phyloP scores from a whole-genome alignment of 2,888 invertebrate species.

The Cheilosia vernalis region DNA sequence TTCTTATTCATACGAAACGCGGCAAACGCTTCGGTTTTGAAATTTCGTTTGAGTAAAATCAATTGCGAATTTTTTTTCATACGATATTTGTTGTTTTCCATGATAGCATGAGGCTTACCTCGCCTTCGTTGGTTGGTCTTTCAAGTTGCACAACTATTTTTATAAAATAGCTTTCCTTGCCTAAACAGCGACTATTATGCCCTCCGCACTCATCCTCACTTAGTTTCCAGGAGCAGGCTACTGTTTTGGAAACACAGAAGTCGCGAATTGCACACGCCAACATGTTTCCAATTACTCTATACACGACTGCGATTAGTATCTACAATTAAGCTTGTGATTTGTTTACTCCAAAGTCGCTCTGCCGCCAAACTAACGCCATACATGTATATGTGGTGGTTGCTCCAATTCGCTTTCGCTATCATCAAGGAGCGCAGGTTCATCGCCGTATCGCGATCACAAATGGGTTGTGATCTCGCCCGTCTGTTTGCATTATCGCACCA shows the following conservation, averaged over 20 bases:
- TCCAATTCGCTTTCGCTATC: slow-evolving; percentile 75
- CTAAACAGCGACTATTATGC: neutral
- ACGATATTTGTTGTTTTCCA: too few species aligned
- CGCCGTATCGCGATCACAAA: slow-evolving; percentile 69
- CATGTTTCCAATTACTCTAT: slow-evolving; percentile 70
- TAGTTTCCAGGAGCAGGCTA: slow-evolving; percentile 37
- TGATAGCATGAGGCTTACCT: too few species aligned
- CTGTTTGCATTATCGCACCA: slow-evolving; percentile 74
- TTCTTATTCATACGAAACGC: too few species aligned
- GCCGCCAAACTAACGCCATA: neutral
- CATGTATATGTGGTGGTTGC: slow-evolving; percentile 25
- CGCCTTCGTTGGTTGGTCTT: too few species aligned
- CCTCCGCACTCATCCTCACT: slow-evolving; percentile 22
- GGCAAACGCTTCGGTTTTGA: too few species aligned
- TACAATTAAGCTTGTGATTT: slow-evolving; percentile 70
- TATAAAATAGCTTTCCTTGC: neutral
- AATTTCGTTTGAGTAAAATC: too few species aligned
- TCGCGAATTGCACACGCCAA: slow-evolving; percentile 54
- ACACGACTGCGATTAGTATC: slow-evolving; percentile 67
- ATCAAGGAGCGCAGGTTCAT: slow-evolving; percentile 73
- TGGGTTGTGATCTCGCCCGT: slow-evolving; percentile 70
- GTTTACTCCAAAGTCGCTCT: slow-evolving; percentile 41
- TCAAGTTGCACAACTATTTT: neutral
- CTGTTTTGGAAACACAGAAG: slow-evolving; percentile 44
- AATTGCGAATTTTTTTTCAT: too few species aligned